Base-by-base conservation (phyloP, 2,797 vertebrate genomes). In the Australoheros facetus region DNA sequence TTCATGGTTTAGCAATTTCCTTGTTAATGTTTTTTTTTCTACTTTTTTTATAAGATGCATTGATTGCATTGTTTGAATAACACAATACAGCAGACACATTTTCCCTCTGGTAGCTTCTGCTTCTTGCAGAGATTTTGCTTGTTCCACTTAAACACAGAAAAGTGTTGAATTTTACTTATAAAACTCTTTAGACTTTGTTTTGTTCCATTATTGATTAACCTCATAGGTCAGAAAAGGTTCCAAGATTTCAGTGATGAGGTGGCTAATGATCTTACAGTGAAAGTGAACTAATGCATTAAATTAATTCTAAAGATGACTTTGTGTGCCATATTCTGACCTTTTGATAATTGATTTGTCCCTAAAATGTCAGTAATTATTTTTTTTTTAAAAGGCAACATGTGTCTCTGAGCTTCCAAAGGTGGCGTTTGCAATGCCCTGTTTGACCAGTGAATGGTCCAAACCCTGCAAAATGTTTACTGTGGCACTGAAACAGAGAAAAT, bases 151-250 rank as follows among this genome's bases (percentile, higher is more conserved):
- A 37, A 11, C 39, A 70, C 13, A 12, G 59, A 8, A 48, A 60
- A 70, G 17, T 58, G 37, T 23, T 73, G 48, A 56, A 13, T 77
- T 39, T 4, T 9, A 3, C 45, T 30, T 51, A 21, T 73, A 45
- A 42, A 73, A 30, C 2, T 39, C 57, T 51, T 23, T 19, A 59
- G 58, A 42, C 14, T 64, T 64, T 64, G 1, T 69, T 70, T 75
- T 23, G 19, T 77, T 58, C 21, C 53, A 26, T 59, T 64, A 64
- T 75, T 76, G 73, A 34, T 82, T 75, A 11, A 72, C 13, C 3
- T 73, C 56, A 45, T n/a, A 57, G 32, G 10, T 81, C 17, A 55
- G 56, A 73, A 21, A 39, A 19, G 19, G 23, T 80, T 42, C 23
- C 30, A 56, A 1, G 0, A 30, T 69, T 55, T 71, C 16, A 56